Base-by-base conservation (phyloP, 2,113 vertebrate genomes). In the Montifringilla adamsi region DNA sequence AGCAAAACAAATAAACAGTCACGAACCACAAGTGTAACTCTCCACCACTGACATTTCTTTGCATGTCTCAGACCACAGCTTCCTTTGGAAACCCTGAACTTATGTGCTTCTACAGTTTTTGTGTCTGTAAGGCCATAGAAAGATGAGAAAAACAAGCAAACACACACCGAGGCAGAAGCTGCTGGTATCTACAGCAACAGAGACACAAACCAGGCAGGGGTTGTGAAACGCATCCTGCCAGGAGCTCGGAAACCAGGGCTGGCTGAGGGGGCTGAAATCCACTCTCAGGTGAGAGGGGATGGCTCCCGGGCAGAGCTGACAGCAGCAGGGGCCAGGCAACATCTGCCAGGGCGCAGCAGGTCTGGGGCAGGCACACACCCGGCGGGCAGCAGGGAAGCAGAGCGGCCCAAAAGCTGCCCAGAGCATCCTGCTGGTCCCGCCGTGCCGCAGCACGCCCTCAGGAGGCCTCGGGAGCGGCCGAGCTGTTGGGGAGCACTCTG, bases 1-100 rank as follows among this genome's bases (percentile, higher is more conserved):
- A 95, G 87, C 84, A 91, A 95, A 91, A 91, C 94, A 96, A 97
- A 95, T 4, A 97, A 97, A 95, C 93, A 95, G 93, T 91, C 90
- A 73, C 78, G 69, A 95, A 86, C 85, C 91, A 77, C 86, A 49
- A 74, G 83, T n/a, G 39, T 75, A 82, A 92, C 81, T 66, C 70
- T 78, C 50, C 13, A 87, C 90, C 94, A 18, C 90, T 87, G 83
- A 85, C 81, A 85, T 87, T 75, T 82, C 87, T 94, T 94, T 79
- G 84, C 93, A n/a, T 47, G 76, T 78, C 84, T 87, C 83, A 81
- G 63, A 94, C 92, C 89, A 82, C 92, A 95, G 80, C 55, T 97
- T 96, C 92, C 95, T 97, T 47, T 80, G 82, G 87, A 83, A 91
- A 44, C 70, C 78, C 73, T 69, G 41, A 87, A 89, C 81, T 70